A percentile compares a stretch with the other conserved stretches of the same genome.
Conservation (phyloP, 2,888 invertebrate species). For the Lacanobia wlatinum region DNA sequence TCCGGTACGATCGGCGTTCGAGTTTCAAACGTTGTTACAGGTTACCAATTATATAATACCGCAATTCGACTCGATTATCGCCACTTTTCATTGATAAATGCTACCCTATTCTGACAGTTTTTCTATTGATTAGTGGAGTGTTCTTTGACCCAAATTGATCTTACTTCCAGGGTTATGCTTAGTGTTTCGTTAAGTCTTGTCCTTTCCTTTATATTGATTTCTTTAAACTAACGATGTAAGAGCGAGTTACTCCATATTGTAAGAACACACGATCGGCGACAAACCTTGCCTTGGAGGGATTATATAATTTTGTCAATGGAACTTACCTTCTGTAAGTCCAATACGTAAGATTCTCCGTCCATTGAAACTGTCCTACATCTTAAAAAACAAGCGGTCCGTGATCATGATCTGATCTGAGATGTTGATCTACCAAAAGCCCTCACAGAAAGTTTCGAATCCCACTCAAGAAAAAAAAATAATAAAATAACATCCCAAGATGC, state of each 20-base stretch:
- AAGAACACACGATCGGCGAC: too few relatives aligned
- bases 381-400: neutral
- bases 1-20: constrained; percentile 7
- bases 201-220: neutral
- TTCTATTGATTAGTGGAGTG: neutral
- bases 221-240: too few relatives aligned
- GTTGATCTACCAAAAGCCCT: neutral
- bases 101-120: neutral
- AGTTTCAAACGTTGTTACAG: constrained; percentile 25
- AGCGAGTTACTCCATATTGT: too few relatives aligned
- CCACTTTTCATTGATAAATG: constrained; percentile 25
- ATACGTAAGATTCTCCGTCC: too few relatives aligned
- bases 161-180: neutral
- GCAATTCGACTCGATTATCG: constrained; percentile 32
- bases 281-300: too few relatives aligned
- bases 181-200: neutral
- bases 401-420: neutral
- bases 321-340: too few relatives aligned
- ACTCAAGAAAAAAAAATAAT: constrained; percentile 21
- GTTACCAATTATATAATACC: constrained; percentile 33
- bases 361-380: neutral
- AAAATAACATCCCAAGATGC: constrained; percentile 11
- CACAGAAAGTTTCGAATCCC: neutral
- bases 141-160: neutral
- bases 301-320: too few relatives aligned